Percentiles rank a stretch among this genome's conserved stretches.
These are phyloP conservation scores for Chrysaora quinquecirrha DNA, from an alignment of 30 jellyfish, hydroid and myxozoan genomes.

Conservation along the genomic window DNA sequence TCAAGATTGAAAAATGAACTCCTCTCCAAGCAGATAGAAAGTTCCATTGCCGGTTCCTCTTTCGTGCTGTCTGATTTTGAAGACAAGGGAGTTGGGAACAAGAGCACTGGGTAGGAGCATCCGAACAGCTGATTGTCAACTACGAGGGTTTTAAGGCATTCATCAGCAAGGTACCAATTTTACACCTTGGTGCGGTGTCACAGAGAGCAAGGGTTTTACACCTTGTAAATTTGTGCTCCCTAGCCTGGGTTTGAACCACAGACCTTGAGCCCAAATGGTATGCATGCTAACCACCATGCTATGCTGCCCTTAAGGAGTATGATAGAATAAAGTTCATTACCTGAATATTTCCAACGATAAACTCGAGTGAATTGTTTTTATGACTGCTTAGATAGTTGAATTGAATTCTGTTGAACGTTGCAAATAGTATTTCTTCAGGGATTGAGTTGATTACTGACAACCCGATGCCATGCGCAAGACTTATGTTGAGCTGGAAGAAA, in stretches of 20 bases:
- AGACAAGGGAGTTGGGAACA: conserved; percentile 82
- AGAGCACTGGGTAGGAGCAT: conserved; percentile 76
- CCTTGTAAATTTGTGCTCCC: too few species aligned
- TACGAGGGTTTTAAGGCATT: too few species aligned
- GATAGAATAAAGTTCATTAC: background rate
- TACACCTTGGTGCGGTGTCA: too few species aligned
- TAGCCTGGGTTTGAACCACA: too few species aligned
- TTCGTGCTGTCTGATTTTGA: conserved; percentile 41
- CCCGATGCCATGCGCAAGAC: conserved; percentile 94
- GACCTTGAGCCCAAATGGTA: too few species aligned
- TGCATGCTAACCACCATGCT: too few species aligned
- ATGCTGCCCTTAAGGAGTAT: background rate
- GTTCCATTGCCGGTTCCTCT: conserved; percentile 58
- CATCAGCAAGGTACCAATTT: too few species aligned
- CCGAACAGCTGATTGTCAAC: conserved; percentile 94
- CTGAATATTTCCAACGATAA: conserved; percentile 66
- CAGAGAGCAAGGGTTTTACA: too few species aligned
- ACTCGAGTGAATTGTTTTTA: conserved; percentile 51
- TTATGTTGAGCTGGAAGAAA: conserved; percentile 61
- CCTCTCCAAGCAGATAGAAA: conserved; percentile 49
- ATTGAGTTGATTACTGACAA: conserved; percentile 74
- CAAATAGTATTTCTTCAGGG: conserved; percentile 94
- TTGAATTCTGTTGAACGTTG: conserved; percentile 72
- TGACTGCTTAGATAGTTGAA: conserved; percentile 31
- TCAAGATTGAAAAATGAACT: conserved; percentile 48